Percentiles rank a stretch among this genome's conserved stretches.
phyloP scores from a whole-genome alignment of 2,113 vertebrate genomes.

The Danionella cerebrum region DNA sequence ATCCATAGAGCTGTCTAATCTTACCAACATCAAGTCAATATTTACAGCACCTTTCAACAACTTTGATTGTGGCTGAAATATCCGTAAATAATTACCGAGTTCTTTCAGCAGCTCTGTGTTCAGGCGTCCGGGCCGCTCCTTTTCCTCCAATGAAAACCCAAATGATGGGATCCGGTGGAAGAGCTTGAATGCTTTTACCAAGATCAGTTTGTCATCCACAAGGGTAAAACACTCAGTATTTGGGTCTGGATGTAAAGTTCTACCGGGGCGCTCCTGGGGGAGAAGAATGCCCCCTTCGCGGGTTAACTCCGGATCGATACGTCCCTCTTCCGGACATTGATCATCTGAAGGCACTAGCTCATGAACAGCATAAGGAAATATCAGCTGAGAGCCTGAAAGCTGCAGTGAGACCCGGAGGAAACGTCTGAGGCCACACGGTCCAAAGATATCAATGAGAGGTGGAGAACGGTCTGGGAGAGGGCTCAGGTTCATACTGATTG shows the following conservation, averaged over 20 bases:
- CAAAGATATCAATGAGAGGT: slow-evolving; percentile 74
- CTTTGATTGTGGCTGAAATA: too few species aligned
- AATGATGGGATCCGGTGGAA: slow-evolving; percentile 89
- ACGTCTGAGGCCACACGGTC: slow-evolving; percentile 72
- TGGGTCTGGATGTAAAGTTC: slow-evolving; percentile 57
- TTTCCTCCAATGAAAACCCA: slow-evolving; percentile 82
- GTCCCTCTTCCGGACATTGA: slow-evolving; percentile 76
- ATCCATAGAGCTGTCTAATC: too few species aligned
- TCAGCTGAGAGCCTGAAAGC: slow-evolving; percentile 77
- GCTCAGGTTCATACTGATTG: slow-evolving; percentile 74
- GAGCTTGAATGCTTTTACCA: slow-evolving; percentile 77
- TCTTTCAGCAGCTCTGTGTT: slow-evolving; percentile 73
- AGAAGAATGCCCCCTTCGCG: slow-evolving; percentile 41
- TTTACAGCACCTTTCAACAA: too few species aligned
- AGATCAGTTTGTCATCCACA: slow-evolving; percentile 70
- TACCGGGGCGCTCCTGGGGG: slow-evolving; percentile 64
- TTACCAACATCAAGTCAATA: too few species aligned
- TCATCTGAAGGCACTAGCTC: slow-evolving; percentile 77
- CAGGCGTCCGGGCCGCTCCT: slow-evolving; percentile 72
- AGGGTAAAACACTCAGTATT: slow-evolving; percentile 67
- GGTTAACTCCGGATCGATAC: slow-evolving; percentile 37
- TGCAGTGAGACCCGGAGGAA: slow-evolving; percentile 72
- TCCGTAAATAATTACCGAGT: slow-evolving; percentile 61
- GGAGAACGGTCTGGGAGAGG: slow-evolving; percentile 36
- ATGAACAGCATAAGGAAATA: slow-evolving; percentile 79